A percentile compares a stretch with the other conserved stretches of the same genome.
Evolutionary conservation across 2,113 vertebrate species (phyloP).

Genomic region (Ammospiza nelsoni): DNA sequence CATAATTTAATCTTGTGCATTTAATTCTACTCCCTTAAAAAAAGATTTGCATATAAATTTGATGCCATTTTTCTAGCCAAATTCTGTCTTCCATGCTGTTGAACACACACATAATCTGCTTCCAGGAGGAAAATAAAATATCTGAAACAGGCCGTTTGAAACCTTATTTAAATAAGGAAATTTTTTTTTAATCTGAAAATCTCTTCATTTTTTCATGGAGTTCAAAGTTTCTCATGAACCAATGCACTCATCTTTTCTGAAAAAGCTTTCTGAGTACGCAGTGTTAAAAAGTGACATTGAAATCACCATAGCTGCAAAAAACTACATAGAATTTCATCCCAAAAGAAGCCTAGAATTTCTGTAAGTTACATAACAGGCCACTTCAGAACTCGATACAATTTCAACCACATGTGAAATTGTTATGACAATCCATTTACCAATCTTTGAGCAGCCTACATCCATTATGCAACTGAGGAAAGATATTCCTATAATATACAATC

Average conservation of each 20-base stretch:
- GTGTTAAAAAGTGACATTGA: not conserved
- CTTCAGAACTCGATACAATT: not conserved
- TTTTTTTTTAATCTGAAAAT: not conserved
- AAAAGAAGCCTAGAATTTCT: not conserved
- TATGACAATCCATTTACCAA: not conserved
- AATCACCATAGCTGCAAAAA: not conserved
- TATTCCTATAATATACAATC: not conserved
- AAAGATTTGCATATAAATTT: not conserved
- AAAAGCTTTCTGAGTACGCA: rapidly evolving
- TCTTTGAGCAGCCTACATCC: not conserved
- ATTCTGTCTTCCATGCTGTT: not conserved
- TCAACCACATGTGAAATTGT: rapidly evolving
- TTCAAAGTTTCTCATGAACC: not conserved
- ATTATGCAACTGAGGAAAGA: not conserved
- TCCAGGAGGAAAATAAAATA: not conserved
- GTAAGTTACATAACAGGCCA: not conserved
- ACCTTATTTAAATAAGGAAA: not conserved
- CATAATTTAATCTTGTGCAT: not conserved
- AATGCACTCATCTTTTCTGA: not conserved
- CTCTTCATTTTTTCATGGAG: not conserved
- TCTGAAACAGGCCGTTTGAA: not conserved
- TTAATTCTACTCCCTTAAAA: not conserved
- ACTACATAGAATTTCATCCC: rapidly evolving
- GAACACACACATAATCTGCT: not conserved
- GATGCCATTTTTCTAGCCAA: not conserved